Base-by-base conservation (phyloP, 2,797 vertebrate species). In the Corythornis leucogaster region DNA sequence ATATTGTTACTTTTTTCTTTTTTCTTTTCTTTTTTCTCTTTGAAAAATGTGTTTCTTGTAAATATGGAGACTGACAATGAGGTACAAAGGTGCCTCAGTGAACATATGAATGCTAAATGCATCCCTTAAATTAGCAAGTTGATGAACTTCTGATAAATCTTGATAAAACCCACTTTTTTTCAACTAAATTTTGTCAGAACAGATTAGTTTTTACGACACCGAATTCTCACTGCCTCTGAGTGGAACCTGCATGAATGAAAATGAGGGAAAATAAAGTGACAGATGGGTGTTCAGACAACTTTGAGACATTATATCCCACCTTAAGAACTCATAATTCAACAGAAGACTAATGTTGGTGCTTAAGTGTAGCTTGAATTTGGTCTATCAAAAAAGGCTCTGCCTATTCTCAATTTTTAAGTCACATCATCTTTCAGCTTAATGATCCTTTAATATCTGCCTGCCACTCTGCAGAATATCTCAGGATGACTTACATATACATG, bases 401-500 rank as follows among this genome's bases (percentile, higher is more conserved):
- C 76, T 92, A 70, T 80, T 88, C 92, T 86, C 84, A 88, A 85
- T 92, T 90, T 95, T 84, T 53, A 79, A 93, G 48, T 75, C 58
- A 87, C 2, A 3, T 38, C 59, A 86, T 70, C 76, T 77, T 94
- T 97, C 87, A 85, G 46, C 22, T 87, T 91, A 93, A 94, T 68
- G 68, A 91, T 69, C 46, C 89, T 92, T 94, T 90, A 92, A 69
- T 70, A 92, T 78, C 78, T 91, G 57, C 63, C 78, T 84, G 57
- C 22, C 89, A 91, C 42, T 75, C 54, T 64, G 80, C 63, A 30
- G 24, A 86, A 57, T 54, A 77, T 35, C 42, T 82, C 33, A 46
- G 40, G 83, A 90, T 63, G 97, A 98, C 98, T 98, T 97, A 99
- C 99, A 99, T 99, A 97, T 99, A 99, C 99, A 99, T 99, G 83